Evolutionary conservation across 2,113 vertebrate genomes (phyloP), one percentile per base, ranked within the genome.

Genomic region (Eubucco bourcierii): DNA sequence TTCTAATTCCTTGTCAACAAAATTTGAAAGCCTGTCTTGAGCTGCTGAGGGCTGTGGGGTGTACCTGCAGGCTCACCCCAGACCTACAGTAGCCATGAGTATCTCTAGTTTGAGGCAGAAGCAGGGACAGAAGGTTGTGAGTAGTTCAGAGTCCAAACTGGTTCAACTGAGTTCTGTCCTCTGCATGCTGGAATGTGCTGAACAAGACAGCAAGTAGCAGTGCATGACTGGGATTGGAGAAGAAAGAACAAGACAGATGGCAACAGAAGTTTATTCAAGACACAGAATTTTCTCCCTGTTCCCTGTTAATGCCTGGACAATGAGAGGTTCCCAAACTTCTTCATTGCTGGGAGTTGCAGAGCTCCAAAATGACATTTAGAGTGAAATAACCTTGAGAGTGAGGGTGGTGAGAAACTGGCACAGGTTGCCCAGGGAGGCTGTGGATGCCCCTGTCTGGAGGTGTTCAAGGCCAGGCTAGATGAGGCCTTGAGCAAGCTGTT

Each of bases 1-100:
- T 59, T 91, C 37, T 46, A 23, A 37, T 71, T 92, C 84, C 27
- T 89, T 66, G 73, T 93, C 93, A 84, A 78, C 83, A 94, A 56
- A 85, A 93, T 61, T 25, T 61, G 14, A 9, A 85, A 58, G 44
- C 60, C 65, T 6, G 20, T 80, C 60, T 67, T 92, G 65, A 92
- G 44, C 34, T 75, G 28, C 39, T 88, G 61, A 83, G 53, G 31
- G 83, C 60, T 71, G 56, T 56, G 14, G 10, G 16, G 3, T 88
- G 41, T 85, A 44, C 56, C 61, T 90, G 58, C 58, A 77, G 87
- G 87, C 87, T 78, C 34, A 39, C 28, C 34, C 73, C 83, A 86
- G 27, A 34, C 53, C 5, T 56, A 28, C 6, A 77, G 31, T 61
- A 72, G 52, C 55, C 78, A 17, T 47, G 28, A 29, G 33, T 12